Base-by-base conservation (phyloP, 2,113 vertebrate species). In the Oxyura jamaicensis region DNA sequence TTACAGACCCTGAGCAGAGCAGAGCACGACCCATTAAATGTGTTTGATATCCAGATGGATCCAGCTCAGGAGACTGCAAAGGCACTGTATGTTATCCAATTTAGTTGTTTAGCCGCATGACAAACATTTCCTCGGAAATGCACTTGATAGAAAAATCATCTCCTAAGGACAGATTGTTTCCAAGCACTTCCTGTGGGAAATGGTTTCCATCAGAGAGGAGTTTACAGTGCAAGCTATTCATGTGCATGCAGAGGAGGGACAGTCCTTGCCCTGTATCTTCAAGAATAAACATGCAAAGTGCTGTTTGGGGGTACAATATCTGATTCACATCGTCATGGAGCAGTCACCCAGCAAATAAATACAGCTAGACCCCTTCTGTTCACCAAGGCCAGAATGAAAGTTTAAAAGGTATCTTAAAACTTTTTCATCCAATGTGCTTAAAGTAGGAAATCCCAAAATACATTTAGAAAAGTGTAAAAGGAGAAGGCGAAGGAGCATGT, bases 131-230 rank as follows among this genome's bases (percentile, higher is more conserved):
- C 95, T 94, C 90, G 93, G 96, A 97, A 97, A 96, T 80, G 58
- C 60, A 52, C 77, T 94, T 93, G 93, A 72, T 95, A 82, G 92
- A 91, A 95, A 94, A 97, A 96, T 96, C 67, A 65, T 94, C 90
- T 87, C 78, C 81, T 95, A 78, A 92, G 86, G 78, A 97, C 96
- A 97, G 90, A 97, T 96, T 90, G 86, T 96, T 98, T 98, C 96
- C 46, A 60, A 94, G 84, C 79, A 62, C 89, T 97, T 97, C 91
- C 97, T 97, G 87, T 17, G 41, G 88, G 94, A 98, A 97, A 81
- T 3, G 1, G 63, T 97, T 98, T 96, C 95, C 79, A 63, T 79
- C 73, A 85, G 90, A 96, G 67, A 60, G 2, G 11, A 95, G 84
- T 81, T 73, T 96, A 76, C 33, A 60, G 29, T 56, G 86, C 12